phyloP scores from a whole-genome alignment of 2,888 invertebrate species.

The Odiellus spinosus region DNA sequence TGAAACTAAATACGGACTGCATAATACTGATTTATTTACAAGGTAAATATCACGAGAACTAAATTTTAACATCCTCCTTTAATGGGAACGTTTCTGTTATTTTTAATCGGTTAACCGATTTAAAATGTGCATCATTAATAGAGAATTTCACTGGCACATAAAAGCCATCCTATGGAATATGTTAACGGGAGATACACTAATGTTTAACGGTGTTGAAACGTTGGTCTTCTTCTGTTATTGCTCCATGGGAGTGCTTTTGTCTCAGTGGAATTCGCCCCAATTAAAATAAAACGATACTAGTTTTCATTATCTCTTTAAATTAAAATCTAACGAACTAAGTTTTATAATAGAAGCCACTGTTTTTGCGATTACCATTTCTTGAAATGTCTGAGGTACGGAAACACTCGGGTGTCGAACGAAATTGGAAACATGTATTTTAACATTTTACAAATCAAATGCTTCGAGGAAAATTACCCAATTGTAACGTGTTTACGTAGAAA shows the following conservation, averaged over 20 bases:
- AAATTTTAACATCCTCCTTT: background rate
- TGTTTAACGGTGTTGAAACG: no score
- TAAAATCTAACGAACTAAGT: no score
- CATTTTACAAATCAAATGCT: constrained; percentile 52
- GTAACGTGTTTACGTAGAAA: background rate
- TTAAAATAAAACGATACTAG: no score
- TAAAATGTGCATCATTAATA: no score
- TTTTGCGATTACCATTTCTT: constrained; percentile 19
- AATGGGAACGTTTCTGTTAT: background rate
- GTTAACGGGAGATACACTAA: no score
- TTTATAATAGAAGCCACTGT: constrained; percentile 16
- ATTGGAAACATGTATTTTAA: constrained; percentile 57
- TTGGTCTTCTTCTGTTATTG: no score
- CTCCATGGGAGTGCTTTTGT: no score
- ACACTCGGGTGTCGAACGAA: constrained; percentile 13
- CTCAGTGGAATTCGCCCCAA: no score
- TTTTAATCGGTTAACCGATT: background rate
- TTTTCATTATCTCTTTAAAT: no score
- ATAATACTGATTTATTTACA: constrained; percentile 48
- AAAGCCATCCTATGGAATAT: background rate
- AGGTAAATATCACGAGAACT: constrained; percentile 34
- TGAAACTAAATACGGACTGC: constrained; percentile 40
- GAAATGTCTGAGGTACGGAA: constrained; percentile 18
- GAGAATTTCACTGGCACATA: background rate
- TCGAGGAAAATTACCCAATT: constrained; percentile 35